Percentiles rank a stretch among this genome's conserved stretches.
phyloP scores from a whole-genome alignment of 2,113 vertebrate species.

The Pteruthius melanotis region DNA sequence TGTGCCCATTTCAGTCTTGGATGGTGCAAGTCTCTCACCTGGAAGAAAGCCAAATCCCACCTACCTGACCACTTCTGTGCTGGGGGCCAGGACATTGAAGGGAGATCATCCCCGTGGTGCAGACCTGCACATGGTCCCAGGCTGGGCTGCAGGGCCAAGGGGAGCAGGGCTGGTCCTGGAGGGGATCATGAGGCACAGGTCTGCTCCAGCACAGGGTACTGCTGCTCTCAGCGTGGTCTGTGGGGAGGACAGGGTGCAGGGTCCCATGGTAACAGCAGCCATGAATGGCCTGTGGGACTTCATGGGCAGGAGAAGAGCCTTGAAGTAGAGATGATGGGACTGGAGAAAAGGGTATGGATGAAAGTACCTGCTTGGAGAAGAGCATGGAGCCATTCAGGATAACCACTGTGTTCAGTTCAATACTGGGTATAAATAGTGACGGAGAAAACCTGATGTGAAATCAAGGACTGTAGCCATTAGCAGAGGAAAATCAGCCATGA shows the following conservation, averaged over 20 bases:
- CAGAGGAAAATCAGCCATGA: slow-evolving; percentile 28
- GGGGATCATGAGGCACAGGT: not conserved
- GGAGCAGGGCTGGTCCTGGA: not conserved
- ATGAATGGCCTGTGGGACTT: not conserved
- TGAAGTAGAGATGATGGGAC: not conserved
- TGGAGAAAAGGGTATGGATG: not conserved
- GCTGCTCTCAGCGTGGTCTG: not conserved
- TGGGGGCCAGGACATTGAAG: not conserved
- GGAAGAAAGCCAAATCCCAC: not conserved
- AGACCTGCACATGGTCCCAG: not conserved
- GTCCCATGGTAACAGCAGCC: not conserved
- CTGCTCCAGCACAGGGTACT: not conserved
- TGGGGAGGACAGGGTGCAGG: not conserved
- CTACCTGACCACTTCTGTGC: not conserved
- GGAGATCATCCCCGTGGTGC: not conserved
- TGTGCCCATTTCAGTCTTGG: not conserved
- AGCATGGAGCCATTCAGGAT: not conserved
- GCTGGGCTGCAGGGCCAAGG: not conserved
- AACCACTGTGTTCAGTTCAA: not conserved
- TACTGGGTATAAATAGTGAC: not conserved
- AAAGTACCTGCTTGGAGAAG: not conserved
- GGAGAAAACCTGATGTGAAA: not conserved
- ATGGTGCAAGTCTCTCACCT: not conserved
- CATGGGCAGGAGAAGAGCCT: not conserved
- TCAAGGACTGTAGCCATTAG: not conserved